Evolutionary conservation across 2,113 vertebrate species (phyloP).

Genomic region (Hyaena hyaena): DNA sequence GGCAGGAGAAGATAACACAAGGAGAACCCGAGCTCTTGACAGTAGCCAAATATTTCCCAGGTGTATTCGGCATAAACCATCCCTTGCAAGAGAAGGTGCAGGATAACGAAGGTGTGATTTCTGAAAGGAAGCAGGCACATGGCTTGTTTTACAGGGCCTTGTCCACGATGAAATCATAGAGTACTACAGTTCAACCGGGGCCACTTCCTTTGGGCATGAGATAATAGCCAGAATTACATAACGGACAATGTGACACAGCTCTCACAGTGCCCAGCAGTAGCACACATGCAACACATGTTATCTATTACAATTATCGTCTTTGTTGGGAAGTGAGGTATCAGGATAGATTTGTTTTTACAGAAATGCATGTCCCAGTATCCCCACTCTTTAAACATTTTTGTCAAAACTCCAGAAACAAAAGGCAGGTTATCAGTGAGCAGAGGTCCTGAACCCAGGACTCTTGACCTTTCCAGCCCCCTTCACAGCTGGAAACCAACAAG

Average conservation of each 20-base stretch:
- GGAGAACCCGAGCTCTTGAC: constrained; percentile 91
- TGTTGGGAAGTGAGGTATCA: background rate
- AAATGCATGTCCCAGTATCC: background rate
- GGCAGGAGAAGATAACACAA: constrained; percentile 89
- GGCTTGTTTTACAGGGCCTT: background rate
- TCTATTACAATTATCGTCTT: background rate
- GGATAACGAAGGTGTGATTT: constrained; percentile 89
- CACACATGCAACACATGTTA: background rate
- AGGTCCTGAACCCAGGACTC: background rate
- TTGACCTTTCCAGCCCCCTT: background rate
- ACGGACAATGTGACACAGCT: background rate
- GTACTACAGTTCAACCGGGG: no score
- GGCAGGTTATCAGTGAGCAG: background rate
- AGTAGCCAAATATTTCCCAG: constrained; percentile 93
- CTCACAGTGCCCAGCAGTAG: background rate
- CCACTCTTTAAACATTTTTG: background rate
- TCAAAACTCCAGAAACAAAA: background rate
- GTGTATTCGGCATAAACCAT: constrained; percentile 93
- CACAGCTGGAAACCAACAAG: background rate
- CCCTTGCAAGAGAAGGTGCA: constrained; percentile 91
- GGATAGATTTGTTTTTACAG: background rate
- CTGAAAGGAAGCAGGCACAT: constrained; percentile 82
- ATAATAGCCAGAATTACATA: background rate
- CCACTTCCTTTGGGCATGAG: background rate
- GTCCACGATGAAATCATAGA: background rate